phyloP scores from a whole-genome alignment of 2,888 invertebrate genomes.

The Elaeidobius kamerunicus region DNA sequence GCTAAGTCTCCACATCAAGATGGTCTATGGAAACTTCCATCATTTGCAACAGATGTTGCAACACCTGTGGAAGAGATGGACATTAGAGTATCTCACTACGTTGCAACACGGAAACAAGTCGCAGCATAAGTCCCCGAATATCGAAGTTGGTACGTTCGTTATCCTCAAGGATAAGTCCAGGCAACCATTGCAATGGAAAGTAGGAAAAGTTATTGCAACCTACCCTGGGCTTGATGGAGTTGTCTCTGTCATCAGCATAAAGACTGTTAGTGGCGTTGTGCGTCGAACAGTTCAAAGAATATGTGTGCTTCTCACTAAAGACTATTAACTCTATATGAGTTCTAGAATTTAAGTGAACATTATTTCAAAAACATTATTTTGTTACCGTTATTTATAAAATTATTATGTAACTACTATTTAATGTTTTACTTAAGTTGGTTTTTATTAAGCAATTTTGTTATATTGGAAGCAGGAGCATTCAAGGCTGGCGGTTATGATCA shows the following conservation, averaged over 20 bases:
- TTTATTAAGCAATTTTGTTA: neutral
- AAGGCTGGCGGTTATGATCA: neutral
- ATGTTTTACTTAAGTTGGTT: neutral
- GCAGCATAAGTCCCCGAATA: neutral
- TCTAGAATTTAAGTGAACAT: neutral
- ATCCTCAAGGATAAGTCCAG: neutral
- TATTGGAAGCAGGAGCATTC: neutral
- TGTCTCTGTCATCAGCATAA: neutral
- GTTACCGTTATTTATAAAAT: too few species aligned
- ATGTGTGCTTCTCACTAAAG: neutral
- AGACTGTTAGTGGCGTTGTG: too few species aligned
- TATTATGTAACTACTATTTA: neutral
- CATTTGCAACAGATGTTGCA: neutral
- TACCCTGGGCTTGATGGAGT: neutral
- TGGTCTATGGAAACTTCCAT: conserved; percentile 31
- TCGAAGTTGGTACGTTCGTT: neutral
- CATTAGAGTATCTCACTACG: neutral
- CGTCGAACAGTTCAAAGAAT: neutral
- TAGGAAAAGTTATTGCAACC: neutral
- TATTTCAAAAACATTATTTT: too few species aligned
- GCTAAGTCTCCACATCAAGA: neutral
- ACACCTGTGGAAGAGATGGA: neutral
- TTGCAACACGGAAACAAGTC: neutral
- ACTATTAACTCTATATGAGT: neutral
- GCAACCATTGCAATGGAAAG: neutral